Evolutionary conservation across 2,113 vertebrate genomes (phyloP), one percentile per base, ranked within the genome.

Genomic region (Oryzias melastigma): DNA sequence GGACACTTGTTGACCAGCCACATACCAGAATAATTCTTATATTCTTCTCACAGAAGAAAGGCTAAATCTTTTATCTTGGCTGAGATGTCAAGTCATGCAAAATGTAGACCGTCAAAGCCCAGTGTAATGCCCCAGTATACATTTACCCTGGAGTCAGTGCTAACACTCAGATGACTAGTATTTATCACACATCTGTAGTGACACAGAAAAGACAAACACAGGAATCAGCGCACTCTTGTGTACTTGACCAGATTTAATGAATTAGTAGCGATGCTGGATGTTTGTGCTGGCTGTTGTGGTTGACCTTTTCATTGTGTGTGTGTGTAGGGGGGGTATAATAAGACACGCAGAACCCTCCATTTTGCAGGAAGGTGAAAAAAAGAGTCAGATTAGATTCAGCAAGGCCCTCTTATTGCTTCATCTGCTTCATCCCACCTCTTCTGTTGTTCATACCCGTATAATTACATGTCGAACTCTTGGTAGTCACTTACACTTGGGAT

Each of bases 161-260:
- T 17, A 24, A 44, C 18, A 50, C 24, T 55, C 44, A 48, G 46
- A 14, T 1, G 4, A 53, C 35, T 63, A 35, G 35, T 35, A 35
- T 35, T 35, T 35, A 35, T 35, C 35, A 1, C 35, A 35, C 35
- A 35, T 35, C 35, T 35, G 35, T 35, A 35, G 35, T 35, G 35
- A 35, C 35, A 35, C 35, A 45, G 43, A 17, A 45, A 4, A 45
- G 14, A 45, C 17, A 17, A 45, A 45, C 43, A 45, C 6, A 56
- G 67, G 7, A 6, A 62, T 61, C 48, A 56, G 58, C 46, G 58
- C 48, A 53, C 73, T 64, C 24, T 57, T 49, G 52, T 59, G 52
- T 25, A n/a, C 78, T 56, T 62, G 54, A 71, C 64, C 5, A 49
- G 78, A 60, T 85, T 89, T 76, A 83, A 75, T 81, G 81, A 78